Base-by-base conservation (phyloP, 2,888 invertebrate genomes). In the Tenthredo livida region DNA sequence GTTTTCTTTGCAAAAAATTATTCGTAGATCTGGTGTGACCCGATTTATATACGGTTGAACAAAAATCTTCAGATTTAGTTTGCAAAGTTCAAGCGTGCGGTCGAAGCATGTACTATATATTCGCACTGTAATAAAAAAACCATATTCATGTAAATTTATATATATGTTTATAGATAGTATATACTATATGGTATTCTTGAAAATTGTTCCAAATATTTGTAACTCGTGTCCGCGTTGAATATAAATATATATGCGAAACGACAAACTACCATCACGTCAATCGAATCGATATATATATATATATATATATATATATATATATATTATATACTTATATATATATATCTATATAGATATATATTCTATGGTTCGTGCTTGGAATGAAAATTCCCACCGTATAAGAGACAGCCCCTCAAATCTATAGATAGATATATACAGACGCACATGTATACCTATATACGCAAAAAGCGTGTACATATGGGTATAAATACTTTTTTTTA, bases 231-330 rank as follows among this genome's bases (percentile, higher is more conserved):
- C 25, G 83, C 43, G 67, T n/a, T 70, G 83, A 65, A 70, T 67
- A 83, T 83, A 70, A 83, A 83, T 80, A 82, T 75, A 77, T 75
- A 77, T 54, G 77, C 58, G 58, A 80, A 80, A 83, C 83, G 83
- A 83, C 80, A 80, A 83, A 83, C 65, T 67, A 70, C 67, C 47
- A 83, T 67, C 67, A 10, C 83, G 83, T 83, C 83, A 83, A 83
- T 83, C 83, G 83, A 70, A 83, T 83, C 83, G 50, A 83, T 83
- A 80, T 40, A 54, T 47, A 70, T 65, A 40, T 65, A 25, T 33
- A 72, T 37, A 25, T 67, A 15, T 67, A 58, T 10, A 58, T 67
- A 29, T 29, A 29, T 29, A 1, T 29, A 73, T 21, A 25, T 37
- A 7, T 70, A 29, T 21, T 25, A 29, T 29, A 29, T 29, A 29